Evolutionary conservation across 2,888 invertebrate species (phyloP).

Genomic region (Altica lythri): DNA sequence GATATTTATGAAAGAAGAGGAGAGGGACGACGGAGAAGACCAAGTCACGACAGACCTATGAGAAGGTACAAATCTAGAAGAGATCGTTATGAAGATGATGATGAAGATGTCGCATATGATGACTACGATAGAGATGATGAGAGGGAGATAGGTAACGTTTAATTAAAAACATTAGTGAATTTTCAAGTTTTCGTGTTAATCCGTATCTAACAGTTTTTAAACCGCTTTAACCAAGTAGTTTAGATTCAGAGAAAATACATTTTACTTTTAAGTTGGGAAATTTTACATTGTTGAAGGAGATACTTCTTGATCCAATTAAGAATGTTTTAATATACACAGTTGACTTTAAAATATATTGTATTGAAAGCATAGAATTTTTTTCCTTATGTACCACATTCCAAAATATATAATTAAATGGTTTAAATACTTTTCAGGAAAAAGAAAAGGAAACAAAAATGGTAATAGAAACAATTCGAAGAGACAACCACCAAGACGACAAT

Average conservation of each 20-base stretch:
- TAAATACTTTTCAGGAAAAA: constrained; percentile 34
- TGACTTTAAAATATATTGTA: too few species aligned
- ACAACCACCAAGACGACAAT: constrained; percentile 29
- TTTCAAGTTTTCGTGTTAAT: too few species aligned
- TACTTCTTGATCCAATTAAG: too few species aligned
- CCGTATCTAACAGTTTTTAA: too few species aligned
- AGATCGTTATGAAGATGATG: constrained; percentile 46
- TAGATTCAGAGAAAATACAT: too few species aligned
- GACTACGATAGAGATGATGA: constrained; percentile 25
- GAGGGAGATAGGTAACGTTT: constrained; percentile 24
- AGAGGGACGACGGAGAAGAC: constrained; percentile 42
- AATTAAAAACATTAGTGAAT: background rate
- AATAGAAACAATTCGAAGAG: constrained; percentile 8
- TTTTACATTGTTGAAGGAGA: too few species aligned
- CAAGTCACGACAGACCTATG: constrained; percentile 41
- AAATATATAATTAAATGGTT: too few species aligned
- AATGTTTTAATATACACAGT: too few species aligned
- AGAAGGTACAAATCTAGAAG: constrained; percentile 43
- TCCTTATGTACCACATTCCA: too few species aligned
- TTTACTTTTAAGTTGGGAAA: too few species aligned
- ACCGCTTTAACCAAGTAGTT: too few species aligned
- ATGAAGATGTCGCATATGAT: constrained; percentile 40
- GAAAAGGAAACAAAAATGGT: constrained; percentile 18
- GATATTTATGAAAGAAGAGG: constrained; percentile 37
- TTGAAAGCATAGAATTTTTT: too few species aligned